phyloP scores from a whole-genome alignment of 2,797 vertebrate species.

The Ataeniobius toweri region DNA sequence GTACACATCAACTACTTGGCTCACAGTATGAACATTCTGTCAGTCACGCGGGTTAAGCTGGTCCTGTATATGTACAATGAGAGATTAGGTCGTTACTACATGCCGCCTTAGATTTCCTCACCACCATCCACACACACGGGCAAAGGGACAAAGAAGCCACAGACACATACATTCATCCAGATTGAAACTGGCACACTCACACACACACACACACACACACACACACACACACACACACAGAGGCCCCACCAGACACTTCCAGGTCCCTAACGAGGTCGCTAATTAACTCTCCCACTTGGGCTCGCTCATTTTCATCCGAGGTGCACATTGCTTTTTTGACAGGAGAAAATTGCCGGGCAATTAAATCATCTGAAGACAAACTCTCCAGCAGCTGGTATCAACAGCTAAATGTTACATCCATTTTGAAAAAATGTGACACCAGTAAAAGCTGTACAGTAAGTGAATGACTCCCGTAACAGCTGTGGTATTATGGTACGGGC shows the following conservation, averaged over 20 bases:
- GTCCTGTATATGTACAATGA: constrained; percentile 55
- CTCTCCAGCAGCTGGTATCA: constrained; percentile 83
- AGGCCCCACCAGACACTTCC: constrained; percentile 78
- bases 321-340: constrained; percentile 83
- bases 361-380: constrained; percentile 85
- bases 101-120: constrained; percentile 28
- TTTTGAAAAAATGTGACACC: constrained; percentile 65
- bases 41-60: constrained; percentile 39
- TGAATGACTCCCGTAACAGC: constrained; percentile 51
- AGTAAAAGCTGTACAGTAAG: constrained; percentile 54
- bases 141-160: constrained; percentile 9
- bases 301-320: constrained; percentile 78
- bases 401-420: constrained; percentile 82
- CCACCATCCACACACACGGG: constrained; percentile 32
- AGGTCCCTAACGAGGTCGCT: constrained; percentile 86
- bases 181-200: constrained; percentile 24
- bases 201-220: constrained; percentile 17
- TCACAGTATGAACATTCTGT: constrained; percentile 38
- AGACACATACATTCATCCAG: constrained; percentile 13
- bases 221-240: constrained; percentile 30
- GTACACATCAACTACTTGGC: constrained; percentile 15
- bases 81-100: constrained; percentile 43
- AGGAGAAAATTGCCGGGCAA: constrained; percentile 85
- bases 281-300: constrained; percentile 86
- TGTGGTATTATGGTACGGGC: not conserved